A percentile compares a stretch with the other conserved stretches of the same genome.
phyloP scores from a whole-genome alignment of 2,888 invertebrate genomes.

The Dryobotodes eremita region DNA sequence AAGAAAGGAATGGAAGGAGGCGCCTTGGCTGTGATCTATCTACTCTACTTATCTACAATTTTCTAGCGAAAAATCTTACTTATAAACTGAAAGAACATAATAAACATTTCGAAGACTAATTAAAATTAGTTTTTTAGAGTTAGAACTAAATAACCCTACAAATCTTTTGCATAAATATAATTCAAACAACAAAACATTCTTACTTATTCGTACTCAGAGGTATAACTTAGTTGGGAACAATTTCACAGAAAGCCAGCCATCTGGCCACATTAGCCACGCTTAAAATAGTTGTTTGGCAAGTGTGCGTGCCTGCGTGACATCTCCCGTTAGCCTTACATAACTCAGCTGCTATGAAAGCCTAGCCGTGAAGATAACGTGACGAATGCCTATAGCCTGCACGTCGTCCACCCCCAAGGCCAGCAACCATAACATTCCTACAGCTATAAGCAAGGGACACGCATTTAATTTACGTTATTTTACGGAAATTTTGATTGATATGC shows the following conservation, averaged over 20 bases:
- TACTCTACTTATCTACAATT: background rate
- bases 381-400: conserved; percentile 71
- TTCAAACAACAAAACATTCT: conserved; percentile 10
- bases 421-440: conserved; percentile 53
- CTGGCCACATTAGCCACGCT: conserved; percentile 54
- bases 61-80: background rate
- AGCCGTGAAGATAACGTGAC: conserved; percentile 76
- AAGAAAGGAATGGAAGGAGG: too few relatives aligned
- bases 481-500: conserved; percentile 63
- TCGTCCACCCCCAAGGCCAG: conserved; percentile 66
- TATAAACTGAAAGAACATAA: background rate
- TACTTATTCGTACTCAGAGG: background rate
- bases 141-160: background rate
- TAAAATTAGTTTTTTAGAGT: background rate
- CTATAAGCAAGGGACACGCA: conserved; percentile 63
- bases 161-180: too few relatives aligned
- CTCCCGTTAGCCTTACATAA: conserved; percentile 69
- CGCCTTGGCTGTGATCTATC: background rate
- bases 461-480: conserved; percentile 62
- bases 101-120: background rate
- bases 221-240: conserved; percentile 39
- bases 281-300: conserved; percentile 69
- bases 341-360: conserved; percentile 69
- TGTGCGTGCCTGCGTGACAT: conserved; percentile 79
- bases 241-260: conserved; percentile 42